Evolutionary conservation across 2,888 invertebrate species (phyloP), one percentile per base, ranked within the genome.

Genomic region (Habroteleia sp.): DNA sequence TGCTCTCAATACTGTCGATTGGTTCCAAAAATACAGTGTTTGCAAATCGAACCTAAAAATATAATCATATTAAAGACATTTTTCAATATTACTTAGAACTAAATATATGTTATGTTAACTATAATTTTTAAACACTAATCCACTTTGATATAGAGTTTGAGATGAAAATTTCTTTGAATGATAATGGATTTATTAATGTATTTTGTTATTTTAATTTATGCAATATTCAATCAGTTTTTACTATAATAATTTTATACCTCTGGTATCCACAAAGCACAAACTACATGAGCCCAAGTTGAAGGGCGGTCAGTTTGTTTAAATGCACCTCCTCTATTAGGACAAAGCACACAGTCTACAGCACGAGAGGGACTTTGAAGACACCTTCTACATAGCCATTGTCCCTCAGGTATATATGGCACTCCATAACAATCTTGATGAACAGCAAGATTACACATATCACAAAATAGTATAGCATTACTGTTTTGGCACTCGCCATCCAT

Each of bases 401-500:
- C 97, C 86, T 97, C 97, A 0, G 97, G 98, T 83, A 98, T 97
- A 87, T 97, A 97, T 3, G 98, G 97, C 2, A 98, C 97, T 50
- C 99, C 99, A 89, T 99, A 99, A 86, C 99, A 99, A 89, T 98
- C 98, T 90, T 98, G 99, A 89, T 99, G 99, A 7, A 99, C 99
- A 16, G 99, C 98, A 78, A 99, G 90, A 89, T 99, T 99, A 89
- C 99, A 99, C 97, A 99, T 98, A 90, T 99, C 99, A 90, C 99
- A 99, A 90, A 99, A 99, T 48, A 99, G 91, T 80, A 99, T 99
- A 39, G 98, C 98, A 89, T 99, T 99, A 50, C 97, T 97, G 89
- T 99, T 99, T 89, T 98, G 97, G 88, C 98, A 99, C 88, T 99
- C 99, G 1, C 98, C 99, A 83, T 99, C 99, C 93, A 97, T 95